Base-by-base conservation (phyloP, 1,140 invertebrate genomes). In the Luehdorfia chinensis region DNA sequence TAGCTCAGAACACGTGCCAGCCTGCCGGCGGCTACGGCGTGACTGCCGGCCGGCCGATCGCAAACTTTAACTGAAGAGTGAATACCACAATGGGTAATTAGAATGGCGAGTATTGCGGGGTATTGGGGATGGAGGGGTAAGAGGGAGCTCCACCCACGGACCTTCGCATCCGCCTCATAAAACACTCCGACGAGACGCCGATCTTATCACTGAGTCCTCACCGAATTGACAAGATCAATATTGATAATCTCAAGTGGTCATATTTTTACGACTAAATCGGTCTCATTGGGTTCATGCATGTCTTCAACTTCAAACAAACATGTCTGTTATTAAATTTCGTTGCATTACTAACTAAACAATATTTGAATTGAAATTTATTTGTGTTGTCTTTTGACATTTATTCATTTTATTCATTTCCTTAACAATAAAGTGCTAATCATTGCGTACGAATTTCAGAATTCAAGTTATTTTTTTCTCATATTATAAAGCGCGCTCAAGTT, bases 51-150 rank as follows among this genome's bases (percentile, higher is more conserved):
- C 68, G 66, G 60, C 66, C 59, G 66, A 69, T 62, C 60, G 64
- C 66, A 77, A 77, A 80, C 64, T 75, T 73, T 70, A 65, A 68
- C 73, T 66, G 58, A 54, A 66, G 63, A n/a, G n/a, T n/a, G n/a
- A n/a, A n/a, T n/a, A 71, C 80, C 78, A 85, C 81, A 85, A 85
- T 85, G 76, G 75, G 74, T 85, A 85, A 85, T 85, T 85, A 83
- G 80, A 83, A 85, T 83, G 80, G 76, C 75, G 73, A 77, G 68
- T 57, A 60, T 63, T 61, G 60, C 51, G 69, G 64, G 64, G 69
- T 33, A 67, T 53, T 67, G 63, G 69, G 62, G 41, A 59, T 57
- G 50, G 53, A 66, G 66, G 65, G 62, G 69, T 31, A 66, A 55
- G 67, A 59, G 65, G 67, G 37, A 62, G 62, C 71, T 70, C 64